phyloP scores from a whole-genome alignment of 2,888 invertebrate genomes.

The Rhaphigaster nebulosa region DNA sequence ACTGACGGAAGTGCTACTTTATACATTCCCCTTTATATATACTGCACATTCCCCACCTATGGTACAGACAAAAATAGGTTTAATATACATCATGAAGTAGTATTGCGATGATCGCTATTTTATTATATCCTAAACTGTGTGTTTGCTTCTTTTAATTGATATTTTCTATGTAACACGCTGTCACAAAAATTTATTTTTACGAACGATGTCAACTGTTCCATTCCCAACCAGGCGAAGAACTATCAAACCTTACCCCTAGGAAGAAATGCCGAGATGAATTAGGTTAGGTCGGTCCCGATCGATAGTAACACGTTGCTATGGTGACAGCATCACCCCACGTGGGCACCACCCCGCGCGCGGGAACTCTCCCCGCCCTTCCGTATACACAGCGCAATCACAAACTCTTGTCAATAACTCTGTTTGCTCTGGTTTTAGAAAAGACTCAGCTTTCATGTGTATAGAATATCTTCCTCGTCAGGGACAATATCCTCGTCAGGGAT shows the following conservation, averaged over 20 bases:
- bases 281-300: conserved; percentile 54
- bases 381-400: neutral
- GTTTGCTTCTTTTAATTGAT: no score
- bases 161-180: no score
- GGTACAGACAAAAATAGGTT: no score
- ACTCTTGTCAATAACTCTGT: neutral
- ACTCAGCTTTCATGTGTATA: neutral
- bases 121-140: no score
- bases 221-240: neutral
- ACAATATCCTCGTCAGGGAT: neutral
- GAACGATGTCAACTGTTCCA: no score
- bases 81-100: no score
- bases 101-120: no score
- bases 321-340: conserved; percentile 57
- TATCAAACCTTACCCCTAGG: conserved; percentile 14
- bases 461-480: neutral
- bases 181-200: no score
- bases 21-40: no score
- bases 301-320: conserved; percentile 20
- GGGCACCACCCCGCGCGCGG: conserved; percentile 29
- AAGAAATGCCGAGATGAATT: conserved; percentile 38
- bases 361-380: neutral
- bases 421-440: conserved; percentile 26
- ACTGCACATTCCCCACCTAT: no score
- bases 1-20: no score